Evolutionary conservation across 2,113 vertebrate species (phyloP), one percentile per base, ranked within the genome.

Genomic region (Bubo scandiacus): DNA sequence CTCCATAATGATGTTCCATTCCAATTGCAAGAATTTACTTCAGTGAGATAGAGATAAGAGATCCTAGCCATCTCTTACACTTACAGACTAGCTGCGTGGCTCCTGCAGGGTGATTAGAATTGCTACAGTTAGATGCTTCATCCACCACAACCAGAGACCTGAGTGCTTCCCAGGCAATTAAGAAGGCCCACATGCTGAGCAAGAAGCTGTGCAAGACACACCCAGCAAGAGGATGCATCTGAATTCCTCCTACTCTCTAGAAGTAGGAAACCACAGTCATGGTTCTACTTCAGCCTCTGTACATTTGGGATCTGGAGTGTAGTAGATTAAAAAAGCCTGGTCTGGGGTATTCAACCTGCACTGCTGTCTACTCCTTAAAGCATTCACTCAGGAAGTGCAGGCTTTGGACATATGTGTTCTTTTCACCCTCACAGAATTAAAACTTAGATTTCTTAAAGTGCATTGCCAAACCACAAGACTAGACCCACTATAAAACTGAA

Each of bases 301-400:
- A 15, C 19, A 7, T 52, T 77, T 45, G 18, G 38, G n/a, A 84
- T 79, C 22, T 51, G 22, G 23, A 82, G 70, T 6, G 18, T 4
- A 65, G 47, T 13, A 52, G 49, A 61, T 61, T 61, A 9, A 63
- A 49, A 92, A 55, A 54, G 43, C 26, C 20, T 67, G 8, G 22
- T 34, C 32, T 75, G 25, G 9, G 22, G 7, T 71, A 30, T 38
- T 74, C 25, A 78, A 4, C 26, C 17, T 67, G 32, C 16, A 66
- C 19, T 75, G 47, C 30, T 49, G n/a, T 10, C 8, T 74, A 34
- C 5, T 25, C 27, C n/a, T 32, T 32, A 40, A 73, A 80, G 42
- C 1, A 1, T 32, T 89, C 27, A 10, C 4, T 45, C 1, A 1
- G 15, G 27, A 83, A 66, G 7, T 9, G 11, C 1, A 10, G n/a